These are phyloP conservation scores for Drosophila pachea DNA, from an alignment of 1,140 invertebrate species.

Conservation along the genomic window DNA sequence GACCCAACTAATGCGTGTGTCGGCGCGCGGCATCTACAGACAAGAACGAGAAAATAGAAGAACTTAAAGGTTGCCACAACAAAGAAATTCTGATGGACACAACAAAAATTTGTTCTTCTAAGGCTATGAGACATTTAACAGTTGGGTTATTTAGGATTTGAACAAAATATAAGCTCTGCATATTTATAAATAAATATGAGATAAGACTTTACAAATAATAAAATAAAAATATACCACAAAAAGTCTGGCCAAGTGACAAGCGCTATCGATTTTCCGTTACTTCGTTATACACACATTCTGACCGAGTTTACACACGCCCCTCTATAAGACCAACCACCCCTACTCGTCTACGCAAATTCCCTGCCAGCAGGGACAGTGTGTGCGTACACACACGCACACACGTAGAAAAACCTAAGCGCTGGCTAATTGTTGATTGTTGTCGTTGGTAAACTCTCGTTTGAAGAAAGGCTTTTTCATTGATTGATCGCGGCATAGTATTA, in stretches of 20 bases:
- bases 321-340: slow-evolving; percentile 18
- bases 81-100: slow-evolving; percentile 3
- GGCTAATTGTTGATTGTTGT: slow-evolving; percentile 29
- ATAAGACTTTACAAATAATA: neutral
- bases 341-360: neutral
- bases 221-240: neutral
- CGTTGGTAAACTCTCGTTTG: neutral
- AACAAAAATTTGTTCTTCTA: neutral
- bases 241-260: slow-evolving; percentile 56
- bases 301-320: slow-evolving; percentile 70
- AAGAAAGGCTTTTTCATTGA: neutral
- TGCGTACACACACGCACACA: neutral
- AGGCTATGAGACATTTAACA: neutral
- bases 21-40: slow-evolving; percentile 34
- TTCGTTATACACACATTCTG: slow-evolving; percentile 74
- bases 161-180: neutral
- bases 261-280: slow-evolving; percentile 72
- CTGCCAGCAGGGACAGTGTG: neutral
- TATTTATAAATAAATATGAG: neutral
- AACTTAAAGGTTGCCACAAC: slow-evolving; percentile 15
- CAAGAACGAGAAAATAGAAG: slow-evolving; percentile 5
- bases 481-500: slow-evolving; percentile 19
- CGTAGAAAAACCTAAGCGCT: slow-evolving; percentile 19
- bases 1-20: slow-evolving; percentile 25
- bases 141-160: neutral